Evolutionary conservation across 2,797 vertebrate species (phyloP).

Genomic region (Sparus aurata): DNA sequence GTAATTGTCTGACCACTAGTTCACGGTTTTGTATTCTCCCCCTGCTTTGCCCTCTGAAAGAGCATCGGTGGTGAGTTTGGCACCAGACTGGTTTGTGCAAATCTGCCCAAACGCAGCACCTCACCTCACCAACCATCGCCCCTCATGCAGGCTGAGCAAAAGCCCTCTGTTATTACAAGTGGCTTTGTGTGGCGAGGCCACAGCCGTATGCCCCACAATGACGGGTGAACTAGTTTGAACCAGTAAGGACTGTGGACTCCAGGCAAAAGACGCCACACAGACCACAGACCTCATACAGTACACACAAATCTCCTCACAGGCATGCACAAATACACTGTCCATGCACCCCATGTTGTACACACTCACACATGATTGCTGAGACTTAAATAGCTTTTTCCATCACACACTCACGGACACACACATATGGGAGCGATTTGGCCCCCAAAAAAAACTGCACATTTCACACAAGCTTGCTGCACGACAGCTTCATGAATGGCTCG

Average conservation of each 20-base stretch:
- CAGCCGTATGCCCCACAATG: constrained; percentile 62
- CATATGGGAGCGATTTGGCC: constrained; percentile 23
- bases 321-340: constrained; percentile 7
- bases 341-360: constrained; percentile 7
- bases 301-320: constrained; percentile 31
- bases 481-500: constrained; percentile 26
- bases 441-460: constrained; percentile 25
- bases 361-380: constrained; percentile 12
- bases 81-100: constrained; percentile 35
- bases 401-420: background rate
- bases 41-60: background rate
- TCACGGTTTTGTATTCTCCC: background rate
- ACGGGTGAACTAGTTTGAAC: constrained; percentile 72
- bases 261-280: constrained; percentile 42
- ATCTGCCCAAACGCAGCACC: constrained; percentile 35
- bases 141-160: constrained; percentile 36
- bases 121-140: constrained; percentile 33
- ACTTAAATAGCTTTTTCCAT: constrained; percentile 31
- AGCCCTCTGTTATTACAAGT: constrained; percentile 65
- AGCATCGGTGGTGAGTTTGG: constrained; percentile 1
- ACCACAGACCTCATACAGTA: constrained; percentile 46
- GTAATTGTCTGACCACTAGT: constrained; percentile 2
- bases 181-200: constrained; percentile 63
- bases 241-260: constrained; percentile 54
- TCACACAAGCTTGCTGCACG: constrained; percentile 16